A percentile compares a stretch with the other conserved stretches of the same genome.
These are phyloP conservation scores for Aphrocallistes beatrix DNA, from an alignment of 37 sponge, comb jelly and placozoan genomes.

Conservation along the genomic window DNA sequence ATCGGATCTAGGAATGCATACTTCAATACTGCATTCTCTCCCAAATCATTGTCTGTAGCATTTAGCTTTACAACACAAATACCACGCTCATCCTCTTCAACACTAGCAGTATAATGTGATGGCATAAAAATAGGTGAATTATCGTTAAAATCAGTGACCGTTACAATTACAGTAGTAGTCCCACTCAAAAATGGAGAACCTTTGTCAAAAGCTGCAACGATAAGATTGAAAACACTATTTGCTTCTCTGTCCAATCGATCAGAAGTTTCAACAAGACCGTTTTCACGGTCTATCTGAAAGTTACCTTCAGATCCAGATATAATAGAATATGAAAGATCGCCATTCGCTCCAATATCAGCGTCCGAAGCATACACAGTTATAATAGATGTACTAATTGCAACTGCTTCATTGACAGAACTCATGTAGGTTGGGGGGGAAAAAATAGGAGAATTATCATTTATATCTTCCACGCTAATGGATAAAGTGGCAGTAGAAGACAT, in stretches of 20 bases:
- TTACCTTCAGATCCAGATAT: conserved; percentile 1
- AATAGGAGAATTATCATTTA: neutral
- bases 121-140: neutral
- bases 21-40: conserved; percentile 1
- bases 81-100: conserved; percentile 15
- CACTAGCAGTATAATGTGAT: neutral
- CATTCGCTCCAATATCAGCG: neutral
- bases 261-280: neutral
- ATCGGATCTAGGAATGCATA: neutral
- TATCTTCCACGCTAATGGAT: neutral
- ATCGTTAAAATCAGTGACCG: neutral
- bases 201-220: neutral
- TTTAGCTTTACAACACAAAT: neutral
- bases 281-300: neutral
- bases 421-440: neutral
- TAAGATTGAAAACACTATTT: neutral
- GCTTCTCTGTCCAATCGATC: neutral
- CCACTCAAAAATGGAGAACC: neutral
- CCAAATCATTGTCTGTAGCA: conserved; percentile 11
- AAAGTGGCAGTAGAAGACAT: neutral
- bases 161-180: neutral
- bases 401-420: neutral
- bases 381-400: neutral
- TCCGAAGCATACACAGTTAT: neutral
- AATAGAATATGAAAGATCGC: neutral